Conservation (phyloP, 2,113 vertebrate species). For the Reinhardtius hippoglossoides region DNA sequence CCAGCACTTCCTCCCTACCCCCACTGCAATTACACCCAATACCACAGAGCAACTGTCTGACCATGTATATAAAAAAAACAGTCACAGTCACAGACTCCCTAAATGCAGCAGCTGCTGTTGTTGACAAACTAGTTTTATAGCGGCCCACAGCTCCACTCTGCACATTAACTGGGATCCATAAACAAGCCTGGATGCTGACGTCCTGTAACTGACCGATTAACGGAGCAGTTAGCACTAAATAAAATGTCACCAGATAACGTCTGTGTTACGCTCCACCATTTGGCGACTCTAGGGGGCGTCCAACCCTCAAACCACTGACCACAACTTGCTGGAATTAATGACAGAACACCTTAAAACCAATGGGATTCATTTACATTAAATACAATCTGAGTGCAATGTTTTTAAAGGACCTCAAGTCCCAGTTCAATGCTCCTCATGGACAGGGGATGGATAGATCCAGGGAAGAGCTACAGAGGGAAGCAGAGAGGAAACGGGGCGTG, state of each 20-base stretch:
- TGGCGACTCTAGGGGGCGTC: too few species aligned
- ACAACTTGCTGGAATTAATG: too few species aligned
- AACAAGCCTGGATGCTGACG: constrained; percentile 42
- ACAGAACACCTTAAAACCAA: background rate
- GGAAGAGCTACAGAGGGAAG: too few species aligned
- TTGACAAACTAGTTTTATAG: constrained; percentile 38
- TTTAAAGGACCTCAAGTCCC: too few species aligned
- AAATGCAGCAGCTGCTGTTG: constrained; percentile 66
- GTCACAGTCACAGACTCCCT: constrained; percentile 39
- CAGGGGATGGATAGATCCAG: too few species aligned
- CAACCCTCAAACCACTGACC: too few species aligned
- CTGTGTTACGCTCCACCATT: too few species aligned
- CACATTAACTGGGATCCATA: constrained; percentile 49
- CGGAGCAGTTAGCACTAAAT: background rate
- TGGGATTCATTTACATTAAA: too few species aligned
- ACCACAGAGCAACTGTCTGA: constrained; percentile 66
- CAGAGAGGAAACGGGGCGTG: too few species aligned
- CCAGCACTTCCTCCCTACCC: constrained; percentile 57
- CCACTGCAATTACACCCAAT: constrained; percentile 59
- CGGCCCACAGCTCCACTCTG: constrained; percentile 38
- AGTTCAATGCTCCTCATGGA: too few species aligned
- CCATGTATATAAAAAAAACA: constrained; percentile 31
- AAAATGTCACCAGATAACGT: background rate
- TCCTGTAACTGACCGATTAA: constrained; percentile 29
- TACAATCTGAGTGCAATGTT: too few species aligned